Base-by-base conservation (phyloP, 2,888 invertebrate genomes). In the Coenonympha glycerion region DNA sequence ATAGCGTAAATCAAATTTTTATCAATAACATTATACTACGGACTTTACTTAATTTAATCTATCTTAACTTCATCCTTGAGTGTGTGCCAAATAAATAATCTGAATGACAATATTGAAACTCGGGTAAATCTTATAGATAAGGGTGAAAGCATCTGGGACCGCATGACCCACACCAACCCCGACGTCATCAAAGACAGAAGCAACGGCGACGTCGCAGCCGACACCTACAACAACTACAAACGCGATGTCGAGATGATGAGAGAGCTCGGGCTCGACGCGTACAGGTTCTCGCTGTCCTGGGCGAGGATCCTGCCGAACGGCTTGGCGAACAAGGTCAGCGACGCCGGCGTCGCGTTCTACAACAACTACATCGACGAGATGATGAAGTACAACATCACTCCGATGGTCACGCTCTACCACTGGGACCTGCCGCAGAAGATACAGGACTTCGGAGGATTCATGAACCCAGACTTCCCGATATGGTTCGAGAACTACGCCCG, bases 321-420 rank as follows among this genome's bases (percentile, higher is more conserved):
- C 11, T 69, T 80, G 18, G 49, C 79, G 1, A 77, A 88, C 49
- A 62, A 74, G 2, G 66, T 90, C 15, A 93, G 90, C 66, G 69
- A 87, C 59, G 82, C 82, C 1, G 92, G 91, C 3, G 76, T 92
- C 6, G 74, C 86, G 19, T 92, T 91, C 71, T 93, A 93, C 72
- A 90, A 90, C 57, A 80, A 88, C 54, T 73, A 92, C 4, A 90
- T 93, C 47, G 70, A 91, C 61, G 90, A 89, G 64, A 82, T 93
- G 56, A 51, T 91, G 0, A 83, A 79, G 26, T 89, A 89, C 56
- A 88, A 87, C 37, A 91, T 93, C 46, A 71, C 79, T 33, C 92
- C 93, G 0, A 74, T 90, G 70, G 76, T 90, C 0, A 89, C 89
- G 0, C 66, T 90, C 21, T 88, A 85, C 59, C 89, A 90, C 50